Evolutionary conservation across 2,113 vertebrate genomes (phyloP).

Genomic region (Elgaria multicarinata): DNA sequence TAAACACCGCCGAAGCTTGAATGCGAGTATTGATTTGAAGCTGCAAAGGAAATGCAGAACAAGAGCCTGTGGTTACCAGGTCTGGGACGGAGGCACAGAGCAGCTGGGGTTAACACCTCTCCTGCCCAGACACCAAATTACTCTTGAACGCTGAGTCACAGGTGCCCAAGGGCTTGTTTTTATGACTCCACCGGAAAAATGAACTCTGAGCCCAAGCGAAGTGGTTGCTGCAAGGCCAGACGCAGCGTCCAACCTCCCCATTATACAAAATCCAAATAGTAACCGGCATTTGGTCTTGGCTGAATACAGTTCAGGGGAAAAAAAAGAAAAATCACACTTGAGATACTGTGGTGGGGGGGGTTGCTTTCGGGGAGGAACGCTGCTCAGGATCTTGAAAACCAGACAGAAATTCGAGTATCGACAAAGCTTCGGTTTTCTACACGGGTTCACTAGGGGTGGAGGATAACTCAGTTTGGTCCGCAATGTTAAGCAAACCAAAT

Average conservation of each 20-base stretch:
- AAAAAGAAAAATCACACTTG: background rate
- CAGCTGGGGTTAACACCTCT: background rate
- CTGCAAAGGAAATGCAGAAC: background rate
- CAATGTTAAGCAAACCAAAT: too few relatives aligned
- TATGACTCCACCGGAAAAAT: background rate
- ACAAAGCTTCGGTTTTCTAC: background rate
- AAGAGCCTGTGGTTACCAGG: background rate
- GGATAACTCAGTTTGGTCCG: too few relatives aligned
- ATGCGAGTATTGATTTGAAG: rapidly evolving
- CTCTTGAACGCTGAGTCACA: background rate
- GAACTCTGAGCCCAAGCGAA: background rate
- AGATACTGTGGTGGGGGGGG: rapidly evolving
- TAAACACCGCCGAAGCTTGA: rapidly evolving
- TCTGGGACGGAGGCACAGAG: rapidly evolving
- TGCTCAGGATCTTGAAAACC: too few relatives aligned
- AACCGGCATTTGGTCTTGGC: background rate
- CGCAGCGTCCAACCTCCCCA: background rate
- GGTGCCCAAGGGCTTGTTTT: background rate
- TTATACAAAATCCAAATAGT: background rate
- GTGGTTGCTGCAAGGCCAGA: background rate
- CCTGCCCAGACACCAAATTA: background rate
- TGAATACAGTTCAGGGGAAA: background rate
- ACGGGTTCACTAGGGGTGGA: background rate
- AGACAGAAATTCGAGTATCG: too few relatives aligned
- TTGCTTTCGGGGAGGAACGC: background rate